These are phyloP conservation scores for Cyanoderma ruficeps DNA, from an alignment of 2,113 vertebrate genomes.

Conservation along the genomic window DNA sequence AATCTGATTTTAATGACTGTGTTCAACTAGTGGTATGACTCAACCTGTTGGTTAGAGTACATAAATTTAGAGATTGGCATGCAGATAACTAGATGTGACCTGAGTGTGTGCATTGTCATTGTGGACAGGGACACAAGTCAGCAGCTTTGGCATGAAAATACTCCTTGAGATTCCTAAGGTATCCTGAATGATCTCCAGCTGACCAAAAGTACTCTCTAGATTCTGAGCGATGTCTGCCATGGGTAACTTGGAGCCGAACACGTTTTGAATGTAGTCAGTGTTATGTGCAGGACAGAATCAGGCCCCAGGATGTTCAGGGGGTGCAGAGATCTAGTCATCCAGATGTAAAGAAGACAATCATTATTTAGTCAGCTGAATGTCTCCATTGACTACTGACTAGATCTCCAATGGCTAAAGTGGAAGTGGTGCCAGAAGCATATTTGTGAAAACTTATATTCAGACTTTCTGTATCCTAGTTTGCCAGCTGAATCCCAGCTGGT, in stretches of 20 bases:
- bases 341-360: not conserved
- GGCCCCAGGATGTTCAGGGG: not conserved
- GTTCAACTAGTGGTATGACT: not conserved
- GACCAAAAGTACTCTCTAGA: not conserved
- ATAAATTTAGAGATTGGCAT: not conserved
- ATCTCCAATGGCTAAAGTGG: not conserved
- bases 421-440: not conserved
- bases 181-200: not conserved
- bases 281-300: not conserved
- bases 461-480: not conserved
- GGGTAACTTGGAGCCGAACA: not conserved
- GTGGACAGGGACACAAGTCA: rapidly evolving
- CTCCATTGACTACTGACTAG: not conserved
- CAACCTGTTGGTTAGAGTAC: not conserved
- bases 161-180: not conserved
- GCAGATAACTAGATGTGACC: not conserved
- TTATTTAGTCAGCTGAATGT: not conserved
- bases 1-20: not conserved
- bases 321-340: not conserved
- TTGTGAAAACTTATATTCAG: not conserved
- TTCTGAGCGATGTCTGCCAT: not conserved
- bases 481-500: not conserved
- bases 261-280: rapidly evolving
- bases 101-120: not conserved
- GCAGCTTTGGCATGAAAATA: not conserved